These are phyloP conservation scores for Cichladusa arquata DNA, from an alignment of 2,113 vertebrate genomes.

Conservation along the genomic window DNA sequence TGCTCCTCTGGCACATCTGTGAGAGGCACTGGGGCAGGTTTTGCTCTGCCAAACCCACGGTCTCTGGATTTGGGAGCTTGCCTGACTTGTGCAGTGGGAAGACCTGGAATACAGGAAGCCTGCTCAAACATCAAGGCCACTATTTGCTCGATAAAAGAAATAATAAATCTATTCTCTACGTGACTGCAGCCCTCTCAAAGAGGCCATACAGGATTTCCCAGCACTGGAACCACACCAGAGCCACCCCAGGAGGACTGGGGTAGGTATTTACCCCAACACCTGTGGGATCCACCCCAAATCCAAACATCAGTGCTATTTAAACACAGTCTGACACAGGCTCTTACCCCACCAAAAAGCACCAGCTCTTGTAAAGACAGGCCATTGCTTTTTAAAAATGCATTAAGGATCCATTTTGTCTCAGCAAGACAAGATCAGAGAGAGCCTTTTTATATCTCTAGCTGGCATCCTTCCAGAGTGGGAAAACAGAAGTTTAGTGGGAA, in stretches of 20 bases:
- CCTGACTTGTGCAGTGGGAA: conserved; percentile 56
- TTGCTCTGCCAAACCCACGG: conserved; percentile 48
- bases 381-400: neutral
- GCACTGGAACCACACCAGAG: neutral
- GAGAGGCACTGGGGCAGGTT: conserved; percentile 33
- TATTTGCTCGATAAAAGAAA: neutral
- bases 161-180: accelerated
- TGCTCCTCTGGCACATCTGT: conserved; percentile 48
- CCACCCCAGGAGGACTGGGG: neutral
- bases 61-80: conserved; percentile 65
- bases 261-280: neutral
- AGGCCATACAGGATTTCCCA: neutral
- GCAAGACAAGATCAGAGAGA: neutral
- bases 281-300: neutral
- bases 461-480: neutral
- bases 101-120: conserved; percentile 80
- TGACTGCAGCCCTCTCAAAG: neutral
- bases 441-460: neutral
- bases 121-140: conserved; percentile 69
- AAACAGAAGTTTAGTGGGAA: neutral
- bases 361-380: neutral
- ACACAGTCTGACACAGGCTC: neutral
- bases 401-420: neutral
- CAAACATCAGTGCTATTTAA: neutral
- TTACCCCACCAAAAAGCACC: neutral